Conservation (phyloP, 1,140 invertebrate genomes). For the Coptotermes formosanus region DNA sequence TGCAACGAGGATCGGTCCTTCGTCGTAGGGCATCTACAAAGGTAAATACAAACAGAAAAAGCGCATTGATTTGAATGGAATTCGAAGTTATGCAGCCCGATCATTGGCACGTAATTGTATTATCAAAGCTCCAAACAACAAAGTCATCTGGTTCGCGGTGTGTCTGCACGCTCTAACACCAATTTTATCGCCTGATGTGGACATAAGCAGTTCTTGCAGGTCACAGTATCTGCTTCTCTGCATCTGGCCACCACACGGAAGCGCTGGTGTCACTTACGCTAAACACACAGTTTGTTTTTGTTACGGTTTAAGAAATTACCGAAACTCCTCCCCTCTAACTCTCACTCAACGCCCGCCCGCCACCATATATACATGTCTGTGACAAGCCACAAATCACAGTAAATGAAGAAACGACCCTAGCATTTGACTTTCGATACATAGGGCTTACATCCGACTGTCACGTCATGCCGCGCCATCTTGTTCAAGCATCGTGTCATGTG, state of each 20-base stretch:
- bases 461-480: background rate
- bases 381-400: slow-evolving; percentile 5
- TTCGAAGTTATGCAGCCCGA: no score
- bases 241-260: slow-evolving; percentile 1
- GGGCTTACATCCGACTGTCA: background rate
- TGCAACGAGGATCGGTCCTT: no score
- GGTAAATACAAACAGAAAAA: no score
- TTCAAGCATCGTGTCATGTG: background rate
- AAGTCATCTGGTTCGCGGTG: no score
- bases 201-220: background rate
- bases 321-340: background rate
- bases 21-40: no score
- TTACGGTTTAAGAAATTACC: slow-evolving; percentile 10
- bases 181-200: background rate
- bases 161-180: no score
- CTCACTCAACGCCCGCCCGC: background rate
- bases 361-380: background rate
- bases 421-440: background rate
- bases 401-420: background rate
- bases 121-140: no score
- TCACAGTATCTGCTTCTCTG: background rate
- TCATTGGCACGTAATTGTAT: no score
- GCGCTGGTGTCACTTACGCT: background rate
- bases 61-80: no score
- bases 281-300: slow-evolving; percentile 19